A percentile compares a stretch with the other conserved stretches of the same genome.
phyloP scores from a whole-genome alignment of 2,797 vertebrate species.

The Labeo calbasu region DNA sequence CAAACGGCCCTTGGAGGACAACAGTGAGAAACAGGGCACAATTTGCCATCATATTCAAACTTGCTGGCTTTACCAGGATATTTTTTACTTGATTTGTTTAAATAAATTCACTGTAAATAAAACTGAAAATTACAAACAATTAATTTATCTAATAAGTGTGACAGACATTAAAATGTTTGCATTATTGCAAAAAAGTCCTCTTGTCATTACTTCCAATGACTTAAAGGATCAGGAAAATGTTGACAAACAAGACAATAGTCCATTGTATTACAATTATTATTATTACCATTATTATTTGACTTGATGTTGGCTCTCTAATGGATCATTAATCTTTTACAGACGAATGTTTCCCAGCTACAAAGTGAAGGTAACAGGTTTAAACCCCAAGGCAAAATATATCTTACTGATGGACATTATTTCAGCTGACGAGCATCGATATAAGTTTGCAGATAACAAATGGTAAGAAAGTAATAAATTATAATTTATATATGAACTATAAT shows the following conservation, averaged over 20 bases:
- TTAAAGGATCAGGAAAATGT: not conserved
- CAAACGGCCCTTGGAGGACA: not conserved
- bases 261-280: not conserved
- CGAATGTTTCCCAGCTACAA: slow-evolving; percentile 98
- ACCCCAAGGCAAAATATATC: slow-evolving; percentile 98
- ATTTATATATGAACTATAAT: not conserved
- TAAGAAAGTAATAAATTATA: slow-evolving; percentile 67
- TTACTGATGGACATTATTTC: slow-evolving; percentile 96
- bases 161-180: not conserved
- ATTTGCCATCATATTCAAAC: not conserved
- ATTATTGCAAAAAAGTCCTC: not conserved
- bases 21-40: not conserved
- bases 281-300: not conserved
- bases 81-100: no score
- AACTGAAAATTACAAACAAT: not conserved
- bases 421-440: slow-evolving; percentile 94
- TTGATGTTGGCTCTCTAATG: not conserved
- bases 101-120: not conserved
- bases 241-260: not conserved
- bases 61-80: not conserved
- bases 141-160: not conserved
- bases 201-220: not conserved
- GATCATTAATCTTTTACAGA: slow-evolving; percentile 69
- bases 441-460: slow-evolving; percentile 98
- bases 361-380: slow-evolving; percentile 95